Conservation (phyloP, 92 coral and sea anemone species). For the Umimayanthus chanpuru region DNA sequence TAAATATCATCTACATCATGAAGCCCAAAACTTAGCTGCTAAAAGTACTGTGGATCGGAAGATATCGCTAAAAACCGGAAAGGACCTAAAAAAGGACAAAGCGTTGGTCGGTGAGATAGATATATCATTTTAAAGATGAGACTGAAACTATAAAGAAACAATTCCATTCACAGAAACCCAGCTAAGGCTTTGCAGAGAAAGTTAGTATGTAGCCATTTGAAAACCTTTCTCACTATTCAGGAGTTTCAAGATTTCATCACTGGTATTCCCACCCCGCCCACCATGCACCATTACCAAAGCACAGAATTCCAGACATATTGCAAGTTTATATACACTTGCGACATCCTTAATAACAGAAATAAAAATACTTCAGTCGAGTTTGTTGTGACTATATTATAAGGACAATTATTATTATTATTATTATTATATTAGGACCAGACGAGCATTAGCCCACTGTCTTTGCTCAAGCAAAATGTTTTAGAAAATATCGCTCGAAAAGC, state of each 20-base stretch:
- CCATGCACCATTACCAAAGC: neutral
- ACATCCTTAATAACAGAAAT: neutral
- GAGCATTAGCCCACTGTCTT: too few species aligned
- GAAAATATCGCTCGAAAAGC: too few species aligned
- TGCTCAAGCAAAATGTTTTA: too few species aligned
- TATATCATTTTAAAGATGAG: neutral
- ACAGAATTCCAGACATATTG: neutral
- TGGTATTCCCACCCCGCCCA: too few species aligned
- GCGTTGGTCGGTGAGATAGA: neutral
- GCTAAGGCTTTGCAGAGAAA: neutral
- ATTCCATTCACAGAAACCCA: too few species aligned
- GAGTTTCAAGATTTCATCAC: neutral
- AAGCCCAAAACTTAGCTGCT: neutral
- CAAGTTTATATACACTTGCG: neutral
- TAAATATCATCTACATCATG: neutral
- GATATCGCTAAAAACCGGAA: neutral
- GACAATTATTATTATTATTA: too few species aligned
- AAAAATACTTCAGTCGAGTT: neutral
- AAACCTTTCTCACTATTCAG: neutral
- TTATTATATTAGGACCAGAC: too few species aligned
- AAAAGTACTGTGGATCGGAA: neutral
- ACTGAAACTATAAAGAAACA: neutral
- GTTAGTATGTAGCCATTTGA: neutral
- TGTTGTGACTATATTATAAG: too few species aligned
- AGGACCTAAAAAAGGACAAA: neutral